Evolutionary conservation across 2,113 vertebrate genomes (phyloP).

Genomic region (Electrona antarctica): DNA sequence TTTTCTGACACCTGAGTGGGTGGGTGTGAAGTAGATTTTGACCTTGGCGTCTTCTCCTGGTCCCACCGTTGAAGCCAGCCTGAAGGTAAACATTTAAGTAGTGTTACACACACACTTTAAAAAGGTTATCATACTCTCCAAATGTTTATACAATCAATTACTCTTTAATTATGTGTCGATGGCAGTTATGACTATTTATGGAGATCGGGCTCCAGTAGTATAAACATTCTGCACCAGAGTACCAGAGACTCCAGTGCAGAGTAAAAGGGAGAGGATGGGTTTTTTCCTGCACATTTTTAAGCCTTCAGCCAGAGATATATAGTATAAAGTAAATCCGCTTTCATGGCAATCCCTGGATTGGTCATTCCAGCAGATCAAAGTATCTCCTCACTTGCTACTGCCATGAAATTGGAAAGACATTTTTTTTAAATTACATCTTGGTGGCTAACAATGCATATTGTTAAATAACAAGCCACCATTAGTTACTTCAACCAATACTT

Average conservation of each 20-base stretch:
- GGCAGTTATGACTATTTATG: slow-evolving; percentile 40
- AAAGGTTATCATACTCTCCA: slow-evolving; percentile 10
- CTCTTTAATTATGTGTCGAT: background rate
- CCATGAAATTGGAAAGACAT: background rate
- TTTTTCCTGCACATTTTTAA: too few species aligned
- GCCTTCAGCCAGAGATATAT: background rate
- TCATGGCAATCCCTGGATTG: background rate
- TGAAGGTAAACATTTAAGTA: slow-evolving; percentile 64
- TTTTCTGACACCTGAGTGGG: slow-evolving; percentile 80
- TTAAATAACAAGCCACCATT: background rate
- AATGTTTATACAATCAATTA: slow-evolving; percentile 18
- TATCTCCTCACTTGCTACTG: background rate
- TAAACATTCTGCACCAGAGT: background rate
- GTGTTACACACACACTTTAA: background rate
- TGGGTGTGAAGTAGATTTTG: slow-evolving; percentile 84
- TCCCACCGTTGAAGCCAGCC: slow-evolving; percentile 66
- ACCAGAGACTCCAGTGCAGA: too few species aligned
- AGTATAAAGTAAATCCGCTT: background rate
- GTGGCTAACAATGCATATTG: background rate
- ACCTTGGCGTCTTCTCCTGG: slow-evolving; percentile 79
- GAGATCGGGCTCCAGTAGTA: background rate
- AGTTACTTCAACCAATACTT: background rate
- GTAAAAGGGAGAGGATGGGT: too few species aligned
- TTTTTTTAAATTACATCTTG: background rate
- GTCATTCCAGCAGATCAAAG: background rate